Evolutionary conservation across 2,113 vertebrate species (phyloP), one percentile per base, ranked within the genome.

Genomic region (Sarotherodon lohbergeri): DNA sequence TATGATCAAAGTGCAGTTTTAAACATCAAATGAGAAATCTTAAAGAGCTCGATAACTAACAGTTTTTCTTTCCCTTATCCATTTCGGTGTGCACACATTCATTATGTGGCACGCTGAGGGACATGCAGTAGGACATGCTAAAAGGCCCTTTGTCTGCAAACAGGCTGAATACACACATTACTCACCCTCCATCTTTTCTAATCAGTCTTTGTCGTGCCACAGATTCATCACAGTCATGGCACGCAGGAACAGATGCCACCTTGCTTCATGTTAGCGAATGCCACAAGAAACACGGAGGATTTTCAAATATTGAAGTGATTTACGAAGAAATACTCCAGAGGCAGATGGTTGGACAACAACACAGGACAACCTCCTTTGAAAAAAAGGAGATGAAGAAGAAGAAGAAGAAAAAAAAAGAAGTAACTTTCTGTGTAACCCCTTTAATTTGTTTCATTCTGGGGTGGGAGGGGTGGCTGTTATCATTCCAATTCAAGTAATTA

Each of bases 401-500:
- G 6, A 9, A 7, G 2, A 12, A 63, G 0, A 1, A 71, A 82
- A 54, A 46, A 83, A 78, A 85, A 48, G 55, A 82, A 78, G 82
- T 86, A 88, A 90, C 90, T 91, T 88, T 89, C 81, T 73, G 85
- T 89, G 79, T 91, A 92, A 91, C 92, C 91, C 90, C 86, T 92
- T 92, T 94, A 93, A 95, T 94, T 95, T 95, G 91, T 90, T 93
- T 94, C 87, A 94, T 91, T 95, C 86, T 39, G 81, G 84, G 91
- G 84, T 79, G 92, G 93, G 86, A 91, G 88, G 88, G 89, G 63
- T 57, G 85, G 85, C 87, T 90, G 92, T 93, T 94, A 95, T 96
- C 95, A 91, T 91, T 95, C 89, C 88, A 94, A 92, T 94, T 94
- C 93, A 91, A 94, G 94, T 96, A 96, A 96, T 96, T 96, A 97